Evolutionary conservation across 2,797 vertebrate species (phyloP), one percentile per base, ranked within the genome.

Genomic region (Hyperoplus immaculatus): DNA sequence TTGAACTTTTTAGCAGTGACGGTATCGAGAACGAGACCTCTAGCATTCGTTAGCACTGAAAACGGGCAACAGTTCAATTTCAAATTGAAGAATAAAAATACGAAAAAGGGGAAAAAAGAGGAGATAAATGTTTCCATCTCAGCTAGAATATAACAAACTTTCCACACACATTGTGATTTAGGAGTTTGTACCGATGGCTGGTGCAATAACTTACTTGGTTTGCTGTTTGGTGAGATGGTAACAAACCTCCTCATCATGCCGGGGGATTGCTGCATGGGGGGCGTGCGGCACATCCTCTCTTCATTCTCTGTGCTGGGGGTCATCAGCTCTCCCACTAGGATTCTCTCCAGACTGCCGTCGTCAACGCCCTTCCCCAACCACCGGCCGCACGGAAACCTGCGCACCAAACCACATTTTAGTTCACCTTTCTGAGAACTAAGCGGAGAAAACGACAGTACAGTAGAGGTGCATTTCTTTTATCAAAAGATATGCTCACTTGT

Each of bases 351-450:
- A 88, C 98, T 99, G 69, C 98, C 98, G 0, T 99, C 98, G 57
- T 99, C 98, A 91, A 99, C 97, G 0, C 98, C 98, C 64, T 99
- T 99, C 46, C 98, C 98, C 84, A 99, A 88, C 98, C 98, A 99
- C 50, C 98, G 96, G 64, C 98, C 98, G 39, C 98, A 99, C 0
- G 97, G 98, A 90, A 99, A 99, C 95, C 98, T 99, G 70, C n/a
- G 10, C 62, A 59, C 36, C 55, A 63, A 60, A 70, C 64, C 36
- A 45, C 4, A 6, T 14, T 1, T 0, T 15, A 56, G 15, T 51
- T 54, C 1, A 58, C 47, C 12, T 55, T 15, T 61, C 58, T 38
- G 4, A 39, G 8, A 64, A 29, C 0, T 3, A 6, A 1, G 13
- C 3, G 2, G 4, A 29, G 21, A 42, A 59, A 68, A 47, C 0